These are phyloP conservation scores for Panurus biarmicus DNA, from an alignment of 2,113 vertebrate species.

Conservation along the genomic window DNA sequence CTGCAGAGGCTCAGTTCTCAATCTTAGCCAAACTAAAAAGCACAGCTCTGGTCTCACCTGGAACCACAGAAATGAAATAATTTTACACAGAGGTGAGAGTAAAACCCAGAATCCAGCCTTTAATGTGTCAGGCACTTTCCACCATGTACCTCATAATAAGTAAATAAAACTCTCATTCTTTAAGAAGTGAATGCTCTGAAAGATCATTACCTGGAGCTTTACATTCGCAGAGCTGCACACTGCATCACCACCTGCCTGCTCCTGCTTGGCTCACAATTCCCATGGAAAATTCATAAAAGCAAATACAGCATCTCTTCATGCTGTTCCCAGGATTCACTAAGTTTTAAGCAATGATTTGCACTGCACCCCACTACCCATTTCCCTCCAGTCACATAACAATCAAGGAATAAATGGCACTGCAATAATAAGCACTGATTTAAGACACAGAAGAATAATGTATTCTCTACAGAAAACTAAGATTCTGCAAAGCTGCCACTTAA, in stretches of 20 bases:
- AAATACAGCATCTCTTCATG: not conserved
- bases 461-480: conserved; percentile 24
- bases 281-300: not conserved
- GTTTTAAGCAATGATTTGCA: conserved; percentile 7
- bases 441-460: not conserved
- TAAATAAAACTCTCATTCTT: not conserved
- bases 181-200: not conserved
- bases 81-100: not conserved
- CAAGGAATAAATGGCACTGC: conserved; percentile 37
- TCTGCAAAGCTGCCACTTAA: not conserved
- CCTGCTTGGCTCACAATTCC: not conserved
- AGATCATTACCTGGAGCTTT: not conserved
- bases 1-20: not conserved
- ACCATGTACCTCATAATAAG: not conserved
- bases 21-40: not conserved
- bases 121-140: not conserved
- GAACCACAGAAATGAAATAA: not conserved
- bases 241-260: not conserved
- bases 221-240: not conserved
- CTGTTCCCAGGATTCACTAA: not conserved
- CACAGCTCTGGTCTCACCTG: not conserved
- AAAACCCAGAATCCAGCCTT: not conserved
- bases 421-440: conserved; percentile 27
- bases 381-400: conserved; percentile 18
- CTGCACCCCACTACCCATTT: not conserved